phyloP scores from a whole-genome alignment of 2,888 invertebrate genomes.

The Charanyca ferruginea region DNA sequence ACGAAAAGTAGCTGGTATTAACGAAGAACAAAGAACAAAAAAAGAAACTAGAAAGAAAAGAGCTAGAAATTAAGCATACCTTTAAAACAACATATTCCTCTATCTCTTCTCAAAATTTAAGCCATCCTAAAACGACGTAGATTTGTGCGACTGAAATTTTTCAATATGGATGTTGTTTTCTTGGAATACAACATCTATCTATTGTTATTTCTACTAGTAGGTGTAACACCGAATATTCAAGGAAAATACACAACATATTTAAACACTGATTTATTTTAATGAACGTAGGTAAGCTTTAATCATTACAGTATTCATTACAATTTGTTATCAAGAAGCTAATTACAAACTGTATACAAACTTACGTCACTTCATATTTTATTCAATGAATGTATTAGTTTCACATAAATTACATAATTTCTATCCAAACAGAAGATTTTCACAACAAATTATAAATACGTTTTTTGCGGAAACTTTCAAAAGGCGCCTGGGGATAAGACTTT shows the following conservation, averaged over 20 bases:
- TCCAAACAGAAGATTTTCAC: background rate
- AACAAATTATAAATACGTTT: background rate
- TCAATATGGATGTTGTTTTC: background rate
- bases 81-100: background rate
- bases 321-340: slow-evolving; percentile 11
- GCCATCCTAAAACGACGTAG: background rate
- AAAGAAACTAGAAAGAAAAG: no score
- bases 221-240: background rate
- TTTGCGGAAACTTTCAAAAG: background rate
- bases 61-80: no score
- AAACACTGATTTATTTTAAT: slow-evolving; percentile 7
- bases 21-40: no score
- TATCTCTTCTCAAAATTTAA: background rate
- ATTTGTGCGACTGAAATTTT: background rate
- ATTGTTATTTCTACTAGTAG: background rate
- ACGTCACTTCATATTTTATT: background rate
- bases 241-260: slow-evolving; percentile 1
- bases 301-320: background rate
- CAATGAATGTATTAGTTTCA: background rate
- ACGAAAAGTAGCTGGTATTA: no score
- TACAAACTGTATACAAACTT: background rate
- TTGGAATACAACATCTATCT: background rate
- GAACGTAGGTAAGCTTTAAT: background rate
- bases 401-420: background rate
- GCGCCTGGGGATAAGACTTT: no score